Conservation (phyloP, 2,113 vertebrate genomes). For the Cheirogaleus medius region DNA sequence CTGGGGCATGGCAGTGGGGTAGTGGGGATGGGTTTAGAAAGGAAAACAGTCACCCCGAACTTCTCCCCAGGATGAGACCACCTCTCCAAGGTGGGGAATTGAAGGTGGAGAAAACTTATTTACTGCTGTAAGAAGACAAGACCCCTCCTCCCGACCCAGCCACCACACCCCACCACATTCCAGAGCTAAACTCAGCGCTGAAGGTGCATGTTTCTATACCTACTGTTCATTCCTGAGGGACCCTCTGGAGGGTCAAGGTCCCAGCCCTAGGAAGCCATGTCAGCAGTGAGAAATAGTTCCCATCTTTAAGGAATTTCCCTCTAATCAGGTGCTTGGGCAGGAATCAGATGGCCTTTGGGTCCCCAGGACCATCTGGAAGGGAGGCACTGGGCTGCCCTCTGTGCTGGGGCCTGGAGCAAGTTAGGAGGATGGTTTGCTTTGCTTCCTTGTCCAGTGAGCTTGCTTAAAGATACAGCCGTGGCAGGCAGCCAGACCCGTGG, state of each 20-base stretch:
- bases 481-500: neutral
- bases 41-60: neutral
- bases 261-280: neutral
- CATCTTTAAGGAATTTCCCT: conserved; percentile 3
- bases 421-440: neutral
- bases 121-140: neutral
- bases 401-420: neutral
- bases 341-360: neutral
- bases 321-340: conserved; percentile 49
- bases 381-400: neutral
- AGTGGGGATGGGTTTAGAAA: neutral
- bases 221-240: neutral
- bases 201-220: conserved; percentile 45
- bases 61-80: neutral
- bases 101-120: neutral
- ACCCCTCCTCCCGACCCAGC: neutral
- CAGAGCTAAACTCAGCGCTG: conserved; percentile 41
- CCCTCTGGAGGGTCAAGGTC: neutral
- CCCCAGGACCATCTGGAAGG: neutral
- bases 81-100: neutral
- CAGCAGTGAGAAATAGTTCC: neutral
- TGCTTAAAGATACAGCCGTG: neutral
- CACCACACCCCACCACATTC: neutral
- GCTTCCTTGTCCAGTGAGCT: neutral
- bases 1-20: neutral